Evolutionary conservation across 2,113 vertebrate species (phyloP), one percentile per base, ranked within the genome.

Genomic region (Tragelaphus buxtoni): DNA sequence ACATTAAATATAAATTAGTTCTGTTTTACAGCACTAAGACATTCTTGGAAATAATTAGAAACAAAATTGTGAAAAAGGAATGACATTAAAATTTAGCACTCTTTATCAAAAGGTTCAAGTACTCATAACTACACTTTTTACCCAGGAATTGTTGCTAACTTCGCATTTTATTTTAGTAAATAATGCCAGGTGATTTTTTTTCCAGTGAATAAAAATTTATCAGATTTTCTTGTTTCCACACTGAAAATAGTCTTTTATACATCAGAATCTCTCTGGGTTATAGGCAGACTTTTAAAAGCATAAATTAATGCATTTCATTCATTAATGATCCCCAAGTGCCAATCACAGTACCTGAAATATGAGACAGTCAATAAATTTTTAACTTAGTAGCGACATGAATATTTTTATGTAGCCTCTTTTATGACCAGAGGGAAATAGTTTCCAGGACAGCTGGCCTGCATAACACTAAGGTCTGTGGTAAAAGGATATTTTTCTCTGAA

Each of bases 361-460:
- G 89, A 94, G 60, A 32, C 17, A 65, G 69, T 91, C 63, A 61
- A 81, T 94, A 96, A 60, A 83, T 55, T 65, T 97, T 97, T 94
- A 42, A 95, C 93, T 91, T 80, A 95, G 45, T 42, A 42, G 53
- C 28, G 14, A 20, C 45, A 82, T 94, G 82, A 76, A 92, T 87
- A 96, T 96, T 91, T 97, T 97, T 92, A 94, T 91, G 60, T 81
- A 35, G 69, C 45, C 26, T 93, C 22, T 95, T 95, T 97, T 93
- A 96, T 97, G 58, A 95, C 89, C 32, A 92, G 32, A 91, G 74
- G 69, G 72, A 97, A 93, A 87, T 90, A 20, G 53, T 86, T 95
- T 94, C 51, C 53, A 93, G 58, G 77, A 89, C 63, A 90, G 83
- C 82, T 96, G 93, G 58, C 47, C 89, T 91, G 26, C 35, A 45